Evolutionary conservation across 1,140 invertebrate species (phyloP), one percentile per base, ranked within the genome.

Genomic region (Zaprionus inermis): DNA sequence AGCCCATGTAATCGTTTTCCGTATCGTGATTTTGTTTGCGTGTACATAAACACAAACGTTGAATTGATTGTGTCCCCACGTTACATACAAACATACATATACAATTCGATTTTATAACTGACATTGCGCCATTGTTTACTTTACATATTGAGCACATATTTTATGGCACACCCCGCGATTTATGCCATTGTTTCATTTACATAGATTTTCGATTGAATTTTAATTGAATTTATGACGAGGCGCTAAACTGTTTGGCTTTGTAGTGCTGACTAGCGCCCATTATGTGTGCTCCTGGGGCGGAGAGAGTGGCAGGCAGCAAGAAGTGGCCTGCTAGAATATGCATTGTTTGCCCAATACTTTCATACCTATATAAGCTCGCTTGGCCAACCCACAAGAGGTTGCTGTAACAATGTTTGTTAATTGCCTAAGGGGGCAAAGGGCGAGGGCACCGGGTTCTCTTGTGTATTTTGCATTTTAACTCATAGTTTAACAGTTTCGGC

Each of bases 131-230:
- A 51, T 59, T 66, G 72, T 76, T 64, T 52, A 46, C 51, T 46
- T 49, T 68, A 34, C 20, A 55, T 32, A 41, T 34, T 22, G 24
- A 30, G 54, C 66, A 56, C 36, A 32, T n/a, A 22, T 57, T 55
- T 44, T 46, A 61, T 71, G 65, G 30, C 54, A 65, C 38, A 54
- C 60, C 66, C 74, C 65, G 72, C 77, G 58, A 86, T 85, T 81
- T 79, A 70, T 65, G 64, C 65, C 65, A 88, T 86, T 88, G 83
- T 88, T 75, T 74, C 72, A 79, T 79, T 77, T 83, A 83, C 82
- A 86, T 88, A 86, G 77, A 83, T 88, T 83, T 86, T 88, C 76
- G 76, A 83, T 88, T 86, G 84, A 88, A 86, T 86, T 88, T 86
- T 86, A 86, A 88, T 86, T 86, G 83, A 88, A 83, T 88, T 88